phyloP scores from a whole-genome alignment of 2,888 invertebrate genomes.

The Epiblema foenella region DNA sequence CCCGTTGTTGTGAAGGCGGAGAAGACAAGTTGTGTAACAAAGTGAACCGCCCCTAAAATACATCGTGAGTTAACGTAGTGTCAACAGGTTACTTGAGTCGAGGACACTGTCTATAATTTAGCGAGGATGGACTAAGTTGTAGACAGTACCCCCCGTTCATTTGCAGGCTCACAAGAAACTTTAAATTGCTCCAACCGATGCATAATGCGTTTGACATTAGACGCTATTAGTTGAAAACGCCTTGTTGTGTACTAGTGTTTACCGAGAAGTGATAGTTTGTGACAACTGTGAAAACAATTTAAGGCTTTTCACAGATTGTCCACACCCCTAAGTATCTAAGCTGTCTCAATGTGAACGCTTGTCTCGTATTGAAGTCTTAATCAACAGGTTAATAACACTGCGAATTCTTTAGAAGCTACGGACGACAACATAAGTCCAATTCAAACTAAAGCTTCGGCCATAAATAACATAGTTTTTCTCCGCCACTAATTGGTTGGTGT shows the following conservation, averaged over 20 bases:
- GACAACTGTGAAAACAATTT: background rate
- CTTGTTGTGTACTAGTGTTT: background rate
- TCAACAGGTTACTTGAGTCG: conserved; percentile 82
- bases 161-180: conserved; percentile 75
- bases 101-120: conserved; percentile 81
- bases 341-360: background rate
- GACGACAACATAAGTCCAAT: conserved; percentile 1
- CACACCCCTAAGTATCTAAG: background rate
- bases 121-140: conserved; percentile 70
- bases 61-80: conserved; percentile 68
- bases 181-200: conserved; percentile 74
- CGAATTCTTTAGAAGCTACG: too few species aligned
- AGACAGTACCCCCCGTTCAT: conserved; percentile 71
- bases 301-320: background rate
- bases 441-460: conserved; percentile 10
- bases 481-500: conserved; percentile 31
- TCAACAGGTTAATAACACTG: too few species aligned
- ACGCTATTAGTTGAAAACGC: conserved; percentile 41
- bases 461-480: conserved; percentile 27
- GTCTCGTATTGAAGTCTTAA: background rate
- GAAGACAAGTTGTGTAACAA: conserved; percentile 63
- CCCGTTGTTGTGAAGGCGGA: conserved; percentile 50
- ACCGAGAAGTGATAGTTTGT: background rate
- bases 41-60: conserved; percentile 68
- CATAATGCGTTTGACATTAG: conserved; percentile 67